These are phyloP conservation scores for Monochamus alternatus DNA, from an alignment of 2,888 invertebrate genomes.

Conservation along the genomic window DNA sequence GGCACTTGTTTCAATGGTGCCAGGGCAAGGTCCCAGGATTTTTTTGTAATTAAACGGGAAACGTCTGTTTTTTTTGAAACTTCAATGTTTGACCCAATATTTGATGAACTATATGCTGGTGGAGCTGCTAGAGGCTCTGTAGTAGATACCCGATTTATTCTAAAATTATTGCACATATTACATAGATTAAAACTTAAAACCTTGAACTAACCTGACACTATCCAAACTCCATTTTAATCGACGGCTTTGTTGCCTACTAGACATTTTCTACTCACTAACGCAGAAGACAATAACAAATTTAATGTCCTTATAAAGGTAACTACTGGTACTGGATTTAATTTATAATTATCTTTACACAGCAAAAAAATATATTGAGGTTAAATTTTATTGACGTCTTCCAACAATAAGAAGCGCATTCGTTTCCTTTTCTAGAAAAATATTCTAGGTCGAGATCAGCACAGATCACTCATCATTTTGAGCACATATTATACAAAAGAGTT, in stretches of 20 bases:
- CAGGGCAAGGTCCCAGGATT: slow-evolving; percentile 96
- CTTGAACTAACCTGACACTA: slow-evolving; percentile 61
- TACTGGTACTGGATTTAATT: too few relatives aligned
- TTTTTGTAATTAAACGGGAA: slow-evolving; percentile 90
- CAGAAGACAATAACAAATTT: neutral
- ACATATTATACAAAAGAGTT: too few relatives aligned
- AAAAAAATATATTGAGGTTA: slow-evolving; percentile 20
- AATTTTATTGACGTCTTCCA: slow-evolving; percentile 29
- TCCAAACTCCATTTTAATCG: slow-evolving; percentile 68
- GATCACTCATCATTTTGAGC: too few relatives aligned
- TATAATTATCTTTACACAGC: neutral
- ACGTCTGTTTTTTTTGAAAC: slow-evolving; percentile 87
- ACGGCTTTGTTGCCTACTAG: slow-evolving; percentile 56
- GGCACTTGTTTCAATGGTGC: slow-evolving; percentile 97
- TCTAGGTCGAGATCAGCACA: too few relatives aligned
- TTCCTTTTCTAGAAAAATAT: too few relatives aligned
- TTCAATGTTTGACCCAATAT: slow-evolving; percentile 83
- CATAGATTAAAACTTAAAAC: neutral
- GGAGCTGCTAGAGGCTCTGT: slow-evolving; percentile 78
- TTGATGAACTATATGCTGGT: slow-evolving; percentile 87
- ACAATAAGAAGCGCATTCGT: too few relatives aligned
- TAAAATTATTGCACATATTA: slow-evolving; percentile 44
- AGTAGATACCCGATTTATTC: slow-evolving; percentile 53
- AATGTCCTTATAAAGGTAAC: neutral
- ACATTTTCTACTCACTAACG: slow-evolving; percentile 43